These are phyloP conservation scores for Ischnus inquisitorius DNA, from an alignment of 2,888 invertebrate genomes.

Conservation along the genomic window DNA sequence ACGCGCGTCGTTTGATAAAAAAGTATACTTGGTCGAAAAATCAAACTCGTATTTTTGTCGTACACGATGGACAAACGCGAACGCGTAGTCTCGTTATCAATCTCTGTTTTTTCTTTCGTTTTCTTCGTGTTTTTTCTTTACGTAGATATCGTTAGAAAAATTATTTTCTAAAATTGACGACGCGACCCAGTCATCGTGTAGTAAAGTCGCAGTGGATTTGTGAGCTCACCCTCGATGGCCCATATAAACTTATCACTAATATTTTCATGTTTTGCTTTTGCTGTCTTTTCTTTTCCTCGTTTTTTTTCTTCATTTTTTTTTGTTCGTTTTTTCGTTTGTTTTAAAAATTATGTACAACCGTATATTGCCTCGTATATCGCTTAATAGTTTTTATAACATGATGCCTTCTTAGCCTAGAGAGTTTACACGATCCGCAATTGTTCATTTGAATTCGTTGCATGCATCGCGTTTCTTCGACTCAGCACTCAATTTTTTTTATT, in stretches of 20 bases:
- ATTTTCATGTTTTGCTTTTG: constrained; percentile 43
- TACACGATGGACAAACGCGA: constrained; percentile 42
- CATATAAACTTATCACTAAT: constrained; percentile 50
- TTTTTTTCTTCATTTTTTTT: constrained; percentile 29
- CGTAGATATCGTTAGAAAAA: constrained; percentile 38
- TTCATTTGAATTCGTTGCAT: constrained; percentile 51
- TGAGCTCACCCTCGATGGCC: constrained; percentile 56
- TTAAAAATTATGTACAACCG: constrained; percentile 68
- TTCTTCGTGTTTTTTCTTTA: no score
- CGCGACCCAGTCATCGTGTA: constrained; percentile 51
- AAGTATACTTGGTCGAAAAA: constrained; percentile 17
- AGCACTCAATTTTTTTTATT: constrained; percentile 22
- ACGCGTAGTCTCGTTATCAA: constrained; percentile 12
- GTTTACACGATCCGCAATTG: constrained; percentile 53
- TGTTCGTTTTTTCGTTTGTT: constrained; percentile 24
- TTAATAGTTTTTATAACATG: constrained; percentile 56
- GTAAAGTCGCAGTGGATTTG: constrained; percentile 42
- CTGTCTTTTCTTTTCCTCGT: neutral
- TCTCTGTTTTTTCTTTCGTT: constrained; percentile 15
- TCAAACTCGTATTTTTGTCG: constrained; percentile 24
- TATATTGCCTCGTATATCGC: constrained; percentile 41
- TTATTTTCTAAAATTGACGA: constrained; percentile 60
- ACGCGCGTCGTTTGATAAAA: constrained; percentile 19
- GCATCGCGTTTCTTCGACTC: constrained; percentile 25
- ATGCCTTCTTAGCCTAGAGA: constrained; percentile 39